phyloP scores from a whole-genome alignment of 2,888 invertebrate species.

The Lasioglossum figueresi region DNA sequence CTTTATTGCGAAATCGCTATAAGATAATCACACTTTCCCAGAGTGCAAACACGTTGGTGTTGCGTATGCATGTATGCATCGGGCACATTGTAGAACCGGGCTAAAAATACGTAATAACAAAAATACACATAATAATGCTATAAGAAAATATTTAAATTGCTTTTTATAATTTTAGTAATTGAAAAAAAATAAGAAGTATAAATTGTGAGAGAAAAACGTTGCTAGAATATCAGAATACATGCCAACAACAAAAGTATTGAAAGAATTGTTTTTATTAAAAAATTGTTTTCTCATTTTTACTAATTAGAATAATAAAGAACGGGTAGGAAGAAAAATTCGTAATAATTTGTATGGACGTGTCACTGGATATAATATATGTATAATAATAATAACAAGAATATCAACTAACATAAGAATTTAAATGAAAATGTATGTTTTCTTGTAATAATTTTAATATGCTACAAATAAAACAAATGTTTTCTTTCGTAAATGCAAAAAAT shows the following conservation, averaged over 20 bases:
- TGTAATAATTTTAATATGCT: too few relatives aligned
- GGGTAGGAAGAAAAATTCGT: not conserved
- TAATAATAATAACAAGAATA: too few relatives aligned
- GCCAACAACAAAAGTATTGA: not conserved
- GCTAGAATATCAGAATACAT: not conserved
- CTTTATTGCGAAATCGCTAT: slow-evolving; percentile 2
- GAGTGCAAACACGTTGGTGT: not conserved
- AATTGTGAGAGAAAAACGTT: not conserved
- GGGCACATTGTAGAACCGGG: not conserved
- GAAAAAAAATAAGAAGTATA: not conserved
- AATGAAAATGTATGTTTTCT: too few relatives aligned
- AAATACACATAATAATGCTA: not conserved
- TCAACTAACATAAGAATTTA: too few relatives aligned
- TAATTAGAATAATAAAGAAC: not conserved
- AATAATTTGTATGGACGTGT: not conserved
- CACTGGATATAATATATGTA: too few relatives aligned
- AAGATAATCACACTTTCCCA: not conserved
- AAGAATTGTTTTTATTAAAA: not conserved
- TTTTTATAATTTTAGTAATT: not conserved
- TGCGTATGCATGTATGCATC: not conserved
- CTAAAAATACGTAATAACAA: not conserved
- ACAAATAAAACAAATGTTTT: too few relatives aligned
- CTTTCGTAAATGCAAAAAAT: too few relatives aligned
- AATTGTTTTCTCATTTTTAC: not conserved
- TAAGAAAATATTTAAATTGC: not conserved